Percentiles rank a stretch among this genome's conserved stretches.
phyloP scores from a whole-genome alignment of 2,888 invertebrate genomes.

The Nasonia oneida region DNA sequence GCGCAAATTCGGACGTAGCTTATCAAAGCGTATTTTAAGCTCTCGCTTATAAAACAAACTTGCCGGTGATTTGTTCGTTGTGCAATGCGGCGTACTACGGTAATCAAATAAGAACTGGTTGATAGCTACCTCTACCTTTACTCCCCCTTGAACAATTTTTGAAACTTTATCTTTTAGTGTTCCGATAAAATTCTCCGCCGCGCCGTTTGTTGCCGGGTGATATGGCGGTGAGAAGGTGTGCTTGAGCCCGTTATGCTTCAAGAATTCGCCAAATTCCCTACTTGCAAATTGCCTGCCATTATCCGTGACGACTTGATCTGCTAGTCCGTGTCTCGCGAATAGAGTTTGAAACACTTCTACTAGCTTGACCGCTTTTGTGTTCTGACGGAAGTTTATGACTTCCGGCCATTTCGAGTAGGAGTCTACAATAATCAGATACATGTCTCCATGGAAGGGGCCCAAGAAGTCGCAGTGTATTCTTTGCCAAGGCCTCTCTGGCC shows the following conservation, averaged over 20 bases:
- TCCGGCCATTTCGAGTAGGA: background rate
- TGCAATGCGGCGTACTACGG: background rate
- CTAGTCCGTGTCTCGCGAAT: conserved; percentile 62
- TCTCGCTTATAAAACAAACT: background rate
- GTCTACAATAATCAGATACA: background rate
- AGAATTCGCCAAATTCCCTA: background rate
- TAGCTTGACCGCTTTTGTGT: background rate
- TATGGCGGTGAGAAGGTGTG: background rate
- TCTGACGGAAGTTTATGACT: background rate
- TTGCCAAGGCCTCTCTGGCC: conserved; percentile 55
- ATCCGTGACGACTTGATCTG: conserved; percentile 61
- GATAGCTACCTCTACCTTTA: background rate
- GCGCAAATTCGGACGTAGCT: background rate
- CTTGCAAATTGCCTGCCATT: conserved; percentile 60
- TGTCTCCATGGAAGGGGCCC: background rate
- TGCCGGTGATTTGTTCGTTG: background rate
- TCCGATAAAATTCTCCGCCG: background rate
- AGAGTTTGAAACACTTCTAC: background rate
- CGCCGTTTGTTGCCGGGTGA: conserved; percentile 12
- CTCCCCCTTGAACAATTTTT: conserved; percentile 8
- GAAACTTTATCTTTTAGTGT: background rate
- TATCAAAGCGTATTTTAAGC: background rate
- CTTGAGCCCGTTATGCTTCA: background rate
- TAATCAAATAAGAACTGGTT: conserved; percentile 5
- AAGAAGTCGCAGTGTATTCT: conserved; percentile 60